phyloP scores from a whole-genome alignment of 2,888 invertebrate species.

The Phortica magna region DNA sequence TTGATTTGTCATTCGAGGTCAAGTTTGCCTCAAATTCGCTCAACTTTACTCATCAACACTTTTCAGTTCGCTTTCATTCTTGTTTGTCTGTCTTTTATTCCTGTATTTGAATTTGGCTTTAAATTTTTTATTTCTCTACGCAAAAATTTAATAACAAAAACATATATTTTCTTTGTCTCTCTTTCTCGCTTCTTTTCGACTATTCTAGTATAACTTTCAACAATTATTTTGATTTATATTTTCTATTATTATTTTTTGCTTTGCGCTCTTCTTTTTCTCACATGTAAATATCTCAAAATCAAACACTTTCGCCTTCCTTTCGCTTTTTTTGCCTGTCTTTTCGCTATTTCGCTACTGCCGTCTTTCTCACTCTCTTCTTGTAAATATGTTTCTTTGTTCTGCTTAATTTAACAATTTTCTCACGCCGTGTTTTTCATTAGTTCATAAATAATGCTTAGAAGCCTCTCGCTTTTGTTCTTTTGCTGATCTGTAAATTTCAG shows the following conservation, averaged over 20 bases:
- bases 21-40: neutral
- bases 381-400: slow-evolving; percentile 37
- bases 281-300: slow-evolving; percentile 23
- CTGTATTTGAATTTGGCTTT: slow-evolving; percentile 48
- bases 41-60: neutral
- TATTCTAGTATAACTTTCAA: slow-evolving; percentile 26
- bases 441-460: slow-evolving; percentile 47
- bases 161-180: slow-evolving; percentile 47
- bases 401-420: slow-evolving; percentile 15
- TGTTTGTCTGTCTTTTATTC: neutral
- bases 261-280: neutral
- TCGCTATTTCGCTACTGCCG: slow-evolving; percentile 50
- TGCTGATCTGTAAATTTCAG: slow-evolving; percentile 13
- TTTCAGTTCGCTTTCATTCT: slow-evolving; percentile 51
- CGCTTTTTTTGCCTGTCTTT: slow-evolving; percentile 33
- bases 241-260: neutral
- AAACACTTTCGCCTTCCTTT: slow-evolving; percentile 48
- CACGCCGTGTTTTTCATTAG: slow-evolving; percentile 56
- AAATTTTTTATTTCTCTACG: slow-evolving; percentile 68
- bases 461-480: slow-evolving; percentile 32
- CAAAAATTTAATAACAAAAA: slow-evolving; percentile 55
- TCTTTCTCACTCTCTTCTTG: slow-evolving; percentile 42
- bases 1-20: neutral
- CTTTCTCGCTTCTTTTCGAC: slow-evolving; percentile 26
- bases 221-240: slow-evolving; percentile 7